Evolutionary conservation across 2,113 vertebrate genomes (phyloP), one percentile per base, ranked within the genome.

Genomic region (Forbesichthys papilliferus): DNA sequence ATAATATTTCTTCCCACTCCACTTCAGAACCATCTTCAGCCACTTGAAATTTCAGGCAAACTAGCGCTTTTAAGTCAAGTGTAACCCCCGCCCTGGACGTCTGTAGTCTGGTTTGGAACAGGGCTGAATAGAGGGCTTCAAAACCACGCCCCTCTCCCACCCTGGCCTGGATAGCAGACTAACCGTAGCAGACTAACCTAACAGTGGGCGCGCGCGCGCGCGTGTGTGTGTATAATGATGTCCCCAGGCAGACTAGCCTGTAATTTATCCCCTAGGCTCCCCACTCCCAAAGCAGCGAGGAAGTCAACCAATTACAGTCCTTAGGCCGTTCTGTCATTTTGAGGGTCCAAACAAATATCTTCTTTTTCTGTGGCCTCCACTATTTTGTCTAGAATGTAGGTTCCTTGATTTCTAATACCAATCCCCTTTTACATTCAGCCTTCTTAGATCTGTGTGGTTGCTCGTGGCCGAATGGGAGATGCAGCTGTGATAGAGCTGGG

Each of bases 291-390:
- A 86, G 83, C 77, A 74, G 73, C 69, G 62, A 75, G 85, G 79
- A 88, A 84, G 83, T 90, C 78, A 68, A 83, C 84, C 78, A 86
- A 87, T 87, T 88, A 85, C 81, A 88, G 80, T 78, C 78, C 75
- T 71, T 20, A 55, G 66, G 48, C 74, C 74, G 71, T 80, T 85
- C 81, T 79, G 81, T 85, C 78, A 79, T 86, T 71, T 66, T 73
- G 54, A 74, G 67, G 68, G 64, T 68, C 36, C 36, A 42, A 42
- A 68, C 62, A 79, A 73, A 82, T 78, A 69, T 70, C 59, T 62
- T 64, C 14, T 42, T 68, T 74, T 73, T 65, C 59, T 54, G 60
- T 46, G 75, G 53, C 69, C 69, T 53, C 46, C 79, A 78, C 64
- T 84, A 69, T 77, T 74, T 36, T 47, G 4, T 61, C 77, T 69